These are phyloP conservation scores for Dugesia japonica DNA, from an alignment of 2,888 invertebrate genomes.

Conservation along the genomic window DNA sequence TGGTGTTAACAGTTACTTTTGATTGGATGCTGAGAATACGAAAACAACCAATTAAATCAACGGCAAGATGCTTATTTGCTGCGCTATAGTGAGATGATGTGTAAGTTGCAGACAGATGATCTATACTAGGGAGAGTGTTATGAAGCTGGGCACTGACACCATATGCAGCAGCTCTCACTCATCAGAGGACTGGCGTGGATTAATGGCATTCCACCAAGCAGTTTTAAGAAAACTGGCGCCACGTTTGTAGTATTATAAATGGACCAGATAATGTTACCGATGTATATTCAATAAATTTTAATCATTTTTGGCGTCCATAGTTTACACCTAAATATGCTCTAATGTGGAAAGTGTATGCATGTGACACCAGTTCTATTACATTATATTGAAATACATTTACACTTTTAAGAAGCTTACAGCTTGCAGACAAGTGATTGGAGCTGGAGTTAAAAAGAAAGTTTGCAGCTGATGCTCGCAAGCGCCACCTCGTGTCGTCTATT, in stretches of 20 bases:
- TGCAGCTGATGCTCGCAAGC: slow-evolving; percentile 20
- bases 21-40: neutral
- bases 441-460: slow-evolving; percentile 16
- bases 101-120: slow-evolving; percentile 20
- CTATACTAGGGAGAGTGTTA: slow-evolving; percentile 16
- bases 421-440: slow-evolving; percentile 14
- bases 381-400: slow-evolving; percentile 20
- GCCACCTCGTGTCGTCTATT: slow-evolving; percentile 20
- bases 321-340: slow-evolving; percentile 16
- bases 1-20: neutral
- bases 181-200: slow-evolving; percentile 8
- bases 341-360: neutral
- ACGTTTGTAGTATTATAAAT: slow-evolving; percentile 12
- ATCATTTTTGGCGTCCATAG: slow-evolving; percentile 11
- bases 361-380: slow-evolving; percentile 20
- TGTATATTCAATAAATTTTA: slow-evolving; percentile 20
- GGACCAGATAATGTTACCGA: slow-evolving; percentile 13
- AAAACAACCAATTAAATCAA: neutral
- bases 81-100: slow-evolving; percentile 14
- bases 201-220: slow-evolving; percentile 13
- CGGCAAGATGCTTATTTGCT: slow-evolving; percentile 15
- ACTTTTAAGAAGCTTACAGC: slow-evolving; percentile 4
- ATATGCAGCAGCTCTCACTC: slow-evolving; percentile 20
- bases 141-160: slow-evolving; percentile 20
- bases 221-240: slow-evolving; percentile 20